phyloP scores from a whole-genome alignment of 2,113 vertebrate species.

The Amazona guildingii region DNA sequence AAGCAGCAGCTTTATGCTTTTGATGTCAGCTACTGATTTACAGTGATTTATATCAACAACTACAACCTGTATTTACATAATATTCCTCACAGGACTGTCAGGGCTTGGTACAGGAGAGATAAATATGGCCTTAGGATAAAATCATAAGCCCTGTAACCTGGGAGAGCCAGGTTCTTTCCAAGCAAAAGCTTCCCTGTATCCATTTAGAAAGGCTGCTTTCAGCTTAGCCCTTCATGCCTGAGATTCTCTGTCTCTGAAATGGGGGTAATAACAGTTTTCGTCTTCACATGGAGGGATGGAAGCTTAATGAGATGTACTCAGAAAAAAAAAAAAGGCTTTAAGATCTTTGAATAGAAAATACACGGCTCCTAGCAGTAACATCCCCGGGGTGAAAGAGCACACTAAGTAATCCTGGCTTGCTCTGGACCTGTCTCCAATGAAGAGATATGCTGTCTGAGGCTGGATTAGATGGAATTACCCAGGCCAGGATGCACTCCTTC shows the following conservation, averaged over 20 bases:
- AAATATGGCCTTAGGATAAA: constrained; percentile 8
- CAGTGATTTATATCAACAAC: constrained; percentile 30
- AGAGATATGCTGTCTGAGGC: not conserved
- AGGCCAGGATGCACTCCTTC: not conserved
- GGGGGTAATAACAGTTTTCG: not conserved
- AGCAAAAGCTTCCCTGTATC: not conserved
- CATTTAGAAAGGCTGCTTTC: constrained; percentile 6
- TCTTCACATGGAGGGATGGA: not conserved
- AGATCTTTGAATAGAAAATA: not conserved
- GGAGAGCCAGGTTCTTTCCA: not conserved
- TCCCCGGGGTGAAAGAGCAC: constrained; percentile 4
- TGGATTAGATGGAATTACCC: not conserved
- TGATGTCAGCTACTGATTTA: constrained; percentile 54
- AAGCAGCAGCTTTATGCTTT: constrained; percentile 21
- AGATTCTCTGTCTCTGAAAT: constrained; percentile 14
- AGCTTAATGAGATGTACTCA: not conserved
- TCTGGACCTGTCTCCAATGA: not conserved
- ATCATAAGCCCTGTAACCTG: not conserved
- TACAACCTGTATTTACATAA: constrained; percentile 38
- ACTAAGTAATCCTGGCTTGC: not conserved
- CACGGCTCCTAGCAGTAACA: not conserved
- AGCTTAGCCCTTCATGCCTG: not conserved
- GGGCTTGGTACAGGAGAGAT: not conserved
- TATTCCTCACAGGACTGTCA: constrained; percentile 30
- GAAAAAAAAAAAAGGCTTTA: not conserved